Percentiles rank a stretch among this genome's conserved stretches.
Conservation (phyloP, 2,888 invertebrate genomes). For the Eupithecia abbreviata region DNA sequence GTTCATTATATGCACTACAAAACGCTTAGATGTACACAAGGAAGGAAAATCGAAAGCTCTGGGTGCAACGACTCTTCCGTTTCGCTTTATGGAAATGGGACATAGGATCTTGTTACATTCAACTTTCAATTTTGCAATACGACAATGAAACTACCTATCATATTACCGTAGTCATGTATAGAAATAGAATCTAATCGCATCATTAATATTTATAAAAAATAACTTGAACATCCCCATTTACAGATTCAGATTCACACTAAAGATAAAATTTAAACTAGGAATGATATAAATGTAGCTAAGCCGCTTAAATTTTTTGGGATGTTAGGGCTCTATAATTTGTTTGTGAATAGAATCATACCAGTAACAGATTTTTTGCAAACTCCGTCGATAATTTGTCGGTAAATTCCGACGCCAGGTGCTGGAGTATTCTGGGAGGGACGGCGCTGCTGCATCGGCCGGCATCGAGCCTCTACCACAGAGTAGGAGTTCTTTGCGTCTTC, state of each 20-base stretch:
- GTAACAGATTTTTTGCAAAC: slow-evolving; percentile 52
- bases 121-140: slow-evolving; percentile 60
- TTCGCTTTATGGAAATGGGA: slow-evolving; percentile 54
- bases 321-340: neutral
- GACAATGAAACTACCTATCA: slow-evolving; percentile 55
- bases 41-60: slow-evolving; percentile 63
- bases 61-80: slow-evolving; percentile 55
- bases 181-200: slow-evolving; percentile 27
- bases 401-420: slow-evolving; percentile 72
- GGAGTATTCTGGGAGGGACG: slow-evolving; percentile 63
- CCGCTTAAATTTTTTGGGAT: neutral
- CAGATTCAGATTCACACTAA: neutral
- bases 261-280: neutral
- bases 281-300: neutral
- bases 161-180: slow-evolving; percentile 47
- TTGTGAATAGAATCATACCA: slow-evolving; percentile 51
- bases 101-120: slow-evolving; percentile 53
- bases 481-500: slow-evolving; percentile 71
- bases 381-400: slow-evolving; percentile 73
- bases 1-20: slow-evolving; percentile 62
- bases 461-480: slow-evolving; percentile 69
- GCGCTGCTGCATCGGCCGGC: slow-evolving; percentile 60
- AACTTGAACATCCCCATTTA: slow-evolving; percentile 14
- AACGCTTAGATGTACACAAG: slow-evolving; percentile 57
- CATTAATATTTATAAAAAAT: slow-evolving; percentile 20